A percentile compares a stretch with the other conserved stretches of the same genome.
Evolutionary conservation across 1,140 invertebrate genomes (phyloP).

Genomic region (Mizuhopecten yessoensis): DNA sequence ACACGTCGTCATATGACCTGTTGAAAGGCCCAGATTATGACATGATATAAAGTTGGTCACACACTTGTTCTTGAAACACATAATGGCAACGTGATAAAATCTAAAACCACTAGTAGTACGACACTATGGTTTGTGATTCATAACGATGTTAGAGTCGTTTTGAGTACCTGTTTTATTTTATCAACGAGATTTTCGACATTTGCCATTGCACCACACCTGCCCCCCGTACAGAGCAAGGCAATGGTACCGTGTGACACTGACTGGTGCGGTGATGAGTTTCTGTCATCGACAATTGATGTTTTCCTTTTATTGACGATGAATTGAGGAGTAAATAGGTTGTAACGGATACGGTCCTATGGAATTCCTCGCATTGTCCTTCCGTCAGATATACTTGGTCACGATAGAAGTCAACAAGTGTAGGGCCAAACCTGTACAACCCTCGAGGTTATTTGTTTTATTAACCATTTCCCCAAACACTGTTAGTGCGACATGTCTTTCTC

Average conservation of each 20-base stretch:
- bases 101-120: too few species aligned
- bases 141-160: neutral
- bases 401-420: neutral
- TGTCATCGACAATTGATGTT: conserved; percentile 38
- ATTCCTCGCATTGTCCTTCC: neutral
- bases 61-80: too few species aligned
- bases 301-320: neutral
- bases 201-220: neutral
- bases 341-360: neutral
- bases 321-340: neutral
- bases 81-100: too few species aligned
- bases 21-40: too few species aligned
- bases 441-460: too few species aligned
- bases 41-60: too few species aligned
- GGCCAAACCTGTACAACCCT: too few species aligned
- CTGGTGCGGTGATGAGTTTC: neutral
- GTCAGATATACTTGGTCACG: neutral
- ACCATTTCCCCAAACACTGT: too few species aligned
- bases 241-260: conserved; percentile 4
- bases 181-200: neutral
- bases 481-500: too few species aligned
- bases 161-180: neutral
- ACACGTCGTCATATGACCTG: too few species aligned
- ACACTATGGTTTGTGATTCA: neutral
- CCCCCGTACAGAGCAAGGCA: neutral